Evolutionary conservation across 2,888 invertebrate genomes (phyloP).

Genomic region (Cistogaster globosa): DNA sequence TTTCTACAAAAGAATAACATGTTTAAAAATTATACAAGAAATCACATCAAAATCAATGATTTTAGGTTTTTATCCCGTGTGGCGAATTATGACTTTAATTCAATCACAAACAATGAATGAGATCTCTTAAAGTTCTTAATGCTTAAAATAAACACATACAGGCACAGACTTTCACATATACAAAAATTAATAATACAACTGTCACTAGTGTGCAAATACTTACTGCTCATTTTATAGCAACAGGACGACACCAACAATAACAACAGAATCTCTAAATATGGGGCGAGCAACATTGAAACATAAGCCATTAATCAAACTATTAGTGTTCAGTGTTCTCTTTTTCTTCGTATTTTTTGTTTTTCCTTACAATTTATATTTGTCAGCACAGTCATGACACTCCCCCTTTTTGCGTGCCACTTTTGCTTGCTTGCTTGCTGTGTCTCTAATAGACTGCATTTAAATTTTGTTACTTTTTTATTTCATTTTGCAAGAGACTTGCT

Average conservation of each 20-base stretch:
- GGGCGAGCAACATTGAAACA: constrained; percentile 68
- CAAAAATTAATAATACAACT: constrained; percentile 42
- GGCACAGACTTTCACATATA: no score
- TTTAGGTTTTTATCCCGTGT: constrained; percentile 63
- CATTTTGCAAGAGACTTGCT: constrained; percentile 36
- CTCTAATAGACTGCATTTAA: constrained; percentile 61
- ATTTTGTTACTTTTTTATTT: constrained; percentile 46
- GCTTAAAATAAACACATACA: not conserved
- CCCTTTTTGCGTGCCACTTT: constrained; percentile 72
- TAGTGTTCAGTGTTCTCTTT: constrained; percentile 75
- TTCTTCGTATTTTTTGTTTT: not conserved
- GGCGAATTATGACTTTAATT: constrained; percentile 69
- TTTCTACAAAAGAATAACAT: constrained; percentile 12
- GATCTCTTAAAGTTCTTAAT: constrained; percentile 61
- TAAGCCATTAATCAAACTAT: constrained; percentile 83
- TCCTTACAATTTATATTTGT: constrained; percentile 71
- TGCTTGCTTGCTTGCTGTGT: not conserved
- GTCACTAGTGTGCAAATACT: constrained; percentile 44
- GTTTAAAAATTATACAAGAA: constrained; percentile 41
- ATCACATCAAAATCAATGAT: constrained; percentile 69
- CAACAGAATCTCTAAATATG: constrained; percentile 35
- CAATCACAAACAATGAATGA: constrained; percentile 57
- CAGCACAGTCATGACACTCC: constrained; percentile 75
- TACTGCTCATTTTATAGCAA: constrained; percentile 74
- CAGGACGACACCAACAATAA: constrained; percentile 55